A percentile compares a stretch with the other conserved stretches of the same genome.
phyloP scores from a whole-genome alignment of 2,888 invertebrate genomes.

The Arctia plantaginis region DNA sequence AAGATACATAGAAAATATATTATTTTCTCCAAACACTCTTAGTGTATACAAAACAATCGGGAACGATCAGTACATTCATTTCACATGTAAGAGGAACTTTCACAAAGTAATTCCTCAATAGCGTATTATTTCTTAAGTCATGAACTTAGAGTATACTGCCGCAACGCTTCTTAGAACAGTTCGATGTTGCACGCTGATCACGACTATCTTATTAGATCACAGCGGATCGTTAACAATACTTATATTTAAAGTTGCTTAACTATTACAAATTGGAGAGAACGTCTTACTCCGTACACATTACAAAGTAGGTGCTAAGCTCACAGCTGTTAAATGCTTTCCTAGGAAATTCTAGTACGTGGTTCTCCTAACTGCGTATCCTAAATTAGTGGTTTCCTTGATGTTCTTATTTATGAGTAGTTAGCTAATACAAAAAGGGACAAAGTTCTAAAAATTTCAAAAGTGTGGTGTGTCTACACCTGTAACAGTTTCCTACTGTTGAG shows the following conservation, averaged over 20 bases:
- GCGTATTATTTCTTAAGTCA: slow-evolving; percentile 3
- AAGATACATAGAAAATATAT: no score
- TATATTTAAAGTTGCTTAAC: slow-evolving; percentile 21
- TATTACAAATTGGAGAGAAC: slow-evolving; percentile 16
- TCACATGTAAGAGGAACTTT: not conserved
- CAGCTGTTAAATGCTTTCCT: not conserved
- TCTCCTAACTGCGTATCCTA: not conserved
- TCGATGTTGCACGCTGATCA: not conserved
- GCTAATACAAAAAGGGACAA: not conserved
- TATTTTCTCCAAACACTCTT: not conserved
- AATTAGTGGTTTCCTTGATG: not conserved
- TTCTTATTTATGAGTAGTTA: no score
- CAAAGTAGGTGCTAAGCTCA: not conserved
- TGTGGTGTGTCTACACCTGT: slow-evolving; percentile 25
- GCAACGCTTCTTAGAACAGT: slow-evolving; percentile 11
- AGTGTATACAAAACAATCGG: not conserved
- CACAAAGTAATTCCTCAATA: not conserved
- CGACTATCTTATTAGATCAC: slow-evolving; percentile 17
- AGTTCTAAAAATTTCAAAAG: not conserved
- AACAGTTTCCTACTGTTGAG: slow-evolving; percentile 54
- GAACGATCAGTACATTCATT: not conserved
- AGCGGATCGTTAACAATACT: not conserved
- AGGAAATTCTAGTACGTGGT: not conserved
- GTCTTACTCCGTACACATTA: slow-evolving; percentile 8
- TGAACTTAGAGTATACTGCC: not conserved